phyloP scores from a whole-genome alignment of 2,797 vertebrate genomes.

The Sebastolobus alascanus region DNA sequence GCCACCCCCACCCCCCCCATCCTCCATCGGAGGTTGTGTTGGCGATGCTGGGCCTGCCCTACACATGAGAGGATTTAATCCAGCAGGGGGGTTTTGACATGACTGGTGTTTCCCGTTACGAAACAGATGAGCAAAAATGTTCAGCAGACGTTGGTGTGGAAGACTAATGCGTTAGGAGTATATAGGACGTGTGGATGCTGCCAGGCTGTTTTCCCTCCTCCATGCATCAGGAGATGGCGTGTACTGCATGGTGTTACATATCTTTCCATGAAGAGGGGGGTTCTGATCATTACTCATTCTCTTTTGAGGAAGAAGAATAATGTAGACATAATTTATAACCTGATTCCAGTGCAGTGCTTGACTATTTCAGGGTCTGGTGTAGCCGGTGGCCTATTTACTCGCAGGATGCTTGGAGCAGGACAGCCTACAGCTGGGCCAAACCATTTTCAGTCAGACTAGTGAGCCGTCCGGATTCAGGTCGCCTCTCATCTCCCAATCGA shows the following conservation, averaged over 20 bases:
- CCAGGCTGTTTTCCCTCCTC: constrained; percentile 50
- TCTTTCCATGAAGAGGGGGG: constrained; percentile 27
- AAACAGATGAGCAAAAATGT: constrained; percentile 75
- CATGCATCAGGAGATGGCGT: constrained; percentile 64
- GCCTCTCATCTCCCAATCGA: constrained; percentile 65
- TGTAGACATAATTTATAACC: constrained; percentile 40
- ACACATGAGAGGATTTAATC: constrained; percentile 69
- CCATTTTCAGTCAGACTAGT: constrained; percentile 59
- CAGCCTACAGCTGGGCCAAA: constrained; percentile 61
- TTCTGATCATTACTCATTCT: constrained; percentile 38
- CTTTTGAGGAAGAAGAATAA: constrained; percentile 30
- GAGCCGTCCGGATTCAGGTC: constrained; percentile 61
- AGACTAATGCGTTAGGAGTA: constrained; percentile 39
- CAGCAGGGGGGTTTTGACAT: constrained; percentile 48
- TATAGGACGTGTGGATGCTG: constrained; percentile 60
- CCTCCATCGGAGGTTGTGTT: constrained; percentile 45
- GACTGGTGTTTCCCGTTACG: constrained; percentile 74
- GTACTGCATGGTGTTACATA: constrained; percentile 66
- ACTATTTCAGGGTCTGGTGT: constrained; percentile 45
- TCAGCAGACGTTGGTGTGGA: constrained; percentile 55
- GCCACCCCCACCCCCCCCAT: constrained; percentile 18
- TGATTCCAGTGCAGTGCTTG: constrained; percentile 33
- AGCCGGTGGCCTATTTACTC: constrained; percentile 67
- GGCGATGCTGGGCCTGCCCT: constrained; percentile 56
- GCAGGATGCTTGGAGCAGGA: constrained; percentile 52